Evolutionary conservation across 2,888 invertebrate species (phyloP).

Genomic region (Eupithecia vulgata): DNA sequence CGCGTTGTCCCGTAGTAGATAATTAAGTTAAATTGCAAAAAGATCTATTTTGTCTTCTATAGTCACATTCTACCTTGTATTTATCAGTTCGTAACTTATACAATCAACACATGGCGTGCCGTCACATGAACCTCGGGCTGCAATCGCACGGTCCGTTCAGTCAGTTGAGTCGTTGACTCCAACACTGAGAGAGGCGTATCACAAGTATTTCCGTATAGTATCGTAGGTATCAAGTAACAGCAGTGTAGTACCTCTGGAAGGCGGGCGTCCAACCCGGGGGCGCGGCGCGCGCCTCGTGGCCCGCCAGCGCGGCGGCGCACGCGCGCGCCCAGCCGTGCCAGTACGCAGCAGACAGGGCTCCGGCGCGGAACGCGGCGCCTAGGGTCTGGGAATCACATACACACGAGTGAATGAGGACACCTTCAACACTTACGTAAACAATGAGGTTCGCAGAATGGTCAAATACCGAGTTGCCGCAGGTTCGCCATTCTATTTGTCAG

Average conservation of each 20-base stretch:
- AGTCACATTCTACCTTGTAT: no score
- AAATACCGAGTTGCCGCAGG: background rate
- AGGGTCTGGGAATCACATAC: slow-evolving; percentile 74
- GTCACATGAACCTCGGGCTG: no score
- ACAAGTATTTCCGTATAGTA: background rate
- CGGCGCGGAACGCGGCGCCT: slow-evolving; percentile 78
- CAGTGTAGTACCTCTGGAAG: slow-evolving; percentile 86
- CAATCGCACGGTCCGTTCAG: background rate
- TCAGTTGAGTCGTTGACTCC: background rate
- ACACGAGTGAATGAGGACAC: background rate
- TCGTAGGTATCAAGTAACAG: slow-evolving; percentile 2
- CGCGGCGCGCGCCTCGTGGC: slow-evolving; percentile 84
- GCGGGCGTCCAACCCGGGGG: slow-evolving; percentile 85
- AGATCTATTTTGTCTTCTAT: background rate
- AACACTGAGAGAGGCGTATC: background rate
- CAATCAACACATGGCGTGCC: background rate
- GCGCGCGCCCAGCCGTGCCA: slow-evolving; percentile 78
- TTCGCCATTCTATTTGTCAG: background rate
- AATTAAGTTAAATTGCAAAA: background rate
- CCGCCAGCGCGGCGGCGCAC: slow-evolving; percentile 74
- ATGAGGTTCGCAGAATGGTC: background rate
- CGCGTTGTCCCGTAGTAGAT: background rate
- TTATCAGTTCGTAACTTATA: background rate
- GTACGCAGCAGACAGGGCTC: slow-evolving; percentile 73
- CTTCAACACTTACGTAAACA: background rate